These are phyloP conservation scores for Gobionotothen gibberifrons DNA, from an alignment of 2,797 vertebrate species.

Conservation along the genomic window DNA sequence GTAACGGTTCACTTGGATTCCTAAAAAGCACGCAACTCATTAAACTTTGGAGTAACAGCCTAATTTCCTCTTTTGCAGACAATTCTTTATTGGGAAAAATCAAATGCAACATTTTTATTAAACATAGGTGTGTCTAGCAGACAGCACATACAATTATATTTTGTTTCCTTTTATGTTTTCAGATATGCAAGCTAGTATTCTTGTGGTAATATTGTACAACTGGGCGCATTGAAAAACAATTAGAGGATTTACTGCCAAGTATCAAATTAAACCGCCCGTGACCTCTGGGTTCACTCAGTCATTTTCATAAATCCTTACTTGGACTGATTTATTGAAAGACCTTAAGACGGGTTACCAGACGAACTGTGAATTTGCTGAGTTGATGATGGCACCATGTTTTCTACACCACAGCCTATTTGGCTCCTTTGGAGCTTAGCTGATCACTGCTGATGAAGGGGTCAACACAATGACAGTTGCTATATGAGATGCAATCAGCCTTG, in stretches of 20 bases:
- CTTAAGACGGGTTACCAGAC: constrained; percentile 77
- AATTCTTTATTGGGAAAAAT: constrained; percentile 77
- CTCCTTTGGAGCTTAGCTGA: constrained; percentile 75
- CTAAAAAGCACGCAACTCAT: constrained; percentile 81
- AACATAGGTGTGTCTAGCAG: constrained; percentile 84
- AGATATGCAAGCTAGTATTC: constrained; percentile 81
- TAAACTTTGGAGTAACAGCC: constrained; percentile 75
- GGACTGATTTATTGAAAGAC: constrained; percentile 82
- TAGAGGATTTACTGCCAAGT: constrained; percentile 83
- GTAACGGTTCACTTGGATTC: constrained; percentile 75
- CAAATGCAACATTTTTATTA: constrained; percentile 81
- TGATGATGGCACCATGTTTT: constrained; percentile 76
- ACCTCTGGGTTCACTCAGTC: constrained; percentile 80
- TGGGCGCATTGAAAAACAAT: constrained; percentile 83
- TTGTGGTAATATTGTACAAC: constrained; percentile 82
- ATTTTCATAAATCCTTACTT: constrained; percentile 82
- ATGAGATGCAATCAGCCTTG: constrained; percentile 70
- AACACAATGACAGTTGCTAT: constrained; percentile 76
- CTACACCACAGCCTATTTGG: constrained; percentile 74
- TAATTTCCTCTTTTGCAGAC: constrained; percentile 85
- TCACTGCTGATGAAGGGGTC: constrained; percentile 74
- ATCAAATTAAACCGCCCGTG: constrained; percentile 83
- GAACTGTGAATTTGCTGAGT: constrained; percentile 81
- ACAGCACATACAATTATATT: constrained; percentile 83
- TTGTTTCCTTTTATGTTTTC: constrained; percentile 83